Conservation (phyloP, 2,888 invertebrate genomes). For the Graphium colonna region DNA sequence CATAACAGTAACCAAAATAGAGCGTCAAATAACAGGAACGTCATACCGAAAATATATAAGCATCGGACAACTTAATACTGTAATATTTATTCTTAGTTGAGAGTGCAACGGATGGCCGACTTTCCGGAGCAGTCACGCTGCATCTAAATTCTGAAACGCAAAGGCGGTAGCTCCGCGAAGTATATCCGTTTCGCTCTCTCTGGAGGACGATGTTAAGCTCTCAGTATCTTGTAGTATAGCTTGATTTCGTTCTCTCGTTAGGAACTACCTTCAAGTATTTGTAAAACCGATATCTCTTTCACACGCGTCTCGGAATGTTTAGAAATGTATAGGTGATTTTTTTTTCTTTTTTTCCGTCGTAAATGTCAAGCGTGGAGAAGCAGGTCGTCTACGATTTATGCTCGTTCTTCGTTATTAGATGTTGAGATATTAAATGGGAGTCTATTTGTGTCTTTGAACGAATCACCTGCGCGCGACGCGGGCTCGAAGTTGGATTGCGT, state of each 20-base stretch:
- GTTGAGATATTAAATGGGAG: conserved; percentile 2
- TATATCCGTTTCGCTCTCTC: conserved; percentile 10
- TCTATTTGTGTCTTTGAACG: conserved; percentile 6
- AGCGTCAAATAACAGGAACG: no score
- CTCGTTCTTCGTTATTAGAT: not conserved
- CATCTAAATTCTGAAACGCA: not conserved
- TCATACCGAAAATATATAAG: not conserved
- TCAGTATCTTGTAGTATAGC: no score
- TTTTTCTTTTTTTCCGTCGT: conserved; percentile 25
- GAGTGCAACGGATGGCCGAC: not conserved
- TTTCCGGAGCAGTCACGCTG: not conserved
- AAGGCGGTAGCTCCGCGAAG: conserved; percentile 1
- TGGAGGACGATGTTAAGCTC: no score
- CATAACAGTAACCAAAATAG: no score
- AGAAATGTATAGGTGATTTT: conserved; percentile 39
- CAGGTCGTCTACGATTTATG: not conserved
- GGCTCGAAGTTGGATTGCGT: no score
- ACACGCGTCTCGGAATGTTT: conserved; percentile 31
- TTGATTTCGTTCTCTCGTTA: conserved; percentile 8
- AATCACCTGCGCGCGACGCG: no score
- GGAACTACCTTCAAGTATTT: conserved; percentile 20
- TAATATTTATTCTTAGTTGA: not conserved
- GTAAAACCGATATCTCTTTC: not conserved
- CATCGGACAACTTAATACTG: not conserved
- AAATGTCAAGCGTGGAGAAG: conserved; percentile 18